phyloP scores from a whole-genome alignment of 2,888 invertebrate genomes.

The Zeuzera pyrina region DNA sequence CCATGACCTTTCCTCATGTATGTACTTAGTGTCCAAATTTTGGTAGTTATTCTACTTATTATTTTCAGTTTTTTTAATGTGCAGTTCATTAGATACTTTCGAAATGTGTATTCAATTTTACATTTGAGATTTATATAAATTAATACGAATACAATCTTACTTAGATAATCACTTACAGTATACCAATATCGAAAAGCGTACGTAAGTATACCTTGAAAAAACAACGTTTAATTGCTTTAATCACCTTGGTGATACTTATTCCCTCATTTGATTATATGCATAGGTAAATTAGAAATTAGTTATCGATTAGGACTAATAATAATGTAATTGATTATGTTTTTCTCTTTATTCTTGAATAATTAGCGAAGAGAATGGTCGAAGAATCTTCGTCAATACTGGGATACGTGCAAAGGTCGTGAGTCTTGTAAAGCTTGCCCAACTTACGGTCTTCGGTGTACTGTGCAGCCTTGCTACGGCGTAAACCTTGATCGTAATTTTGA shows the following conservation, averaged over 20 bases:
- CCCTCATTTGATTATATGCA: no score
- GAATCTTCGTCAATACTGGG: constrained; percentile 56
- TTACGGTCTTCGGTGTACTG: constrained; percentile 45
- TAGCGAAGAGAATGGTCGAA: constrained; percentile 58
- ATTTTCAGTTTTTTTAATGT: no score
- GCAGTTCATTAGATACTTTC: no score
- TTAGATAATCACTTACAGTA: no score
- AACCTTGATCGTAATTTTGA: constrained; percentile 64
- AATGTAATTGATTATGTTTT: background rate
- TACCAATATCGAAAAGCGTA: no score
- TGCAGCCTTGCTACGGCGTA: constrained; percentile 54
- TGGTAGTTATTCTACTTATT: constrained; percentile 3
- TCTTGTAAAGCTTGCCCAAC: constrained; percentile 33
- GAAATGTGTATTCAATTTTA: no score
- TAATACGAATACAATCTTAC: no score
- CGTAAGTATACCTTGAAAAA: no score
- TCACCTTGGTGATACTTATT: no score
- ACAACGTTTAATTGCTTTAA: no score
- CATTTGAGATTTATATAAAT: no score
- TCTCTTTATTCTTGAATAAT: background rate
- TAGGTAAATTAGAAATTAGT: background rate
- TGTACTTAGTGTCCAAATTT: constrained; percentile 11
- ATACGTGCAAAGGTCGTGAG: constrained; percentile 37
- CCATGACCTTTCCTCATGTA: constrained; percentile 60
- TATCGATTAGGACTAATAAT: background rate